Evolutionary conservation across 1,140 invertebrate species (phyloP).

Genomic region (Drosophila malerkotliana): DNA sequence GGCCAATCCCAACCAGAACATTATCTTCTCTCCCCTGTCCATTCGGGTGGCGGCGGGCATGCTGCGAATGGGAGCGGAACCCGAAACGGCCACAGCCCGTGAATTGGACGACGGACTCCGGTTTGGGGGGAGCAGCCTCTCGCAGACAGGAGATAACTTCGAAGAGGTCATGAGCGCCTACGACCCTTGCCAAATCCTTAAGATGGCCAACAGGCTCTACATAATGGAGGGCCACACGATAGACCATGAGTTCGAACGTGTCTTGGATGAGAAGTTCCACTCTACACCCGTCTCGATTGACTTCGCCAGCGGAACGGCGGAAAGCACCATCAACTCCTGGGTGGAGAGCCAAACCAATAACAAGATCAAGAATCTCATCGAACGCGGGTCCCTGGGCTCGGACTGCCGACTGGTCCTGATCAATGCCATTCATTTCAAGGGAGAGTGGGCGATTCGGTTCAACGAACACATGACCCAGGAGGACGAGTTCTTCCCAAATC

Average conservation of each 20-base stretch:
- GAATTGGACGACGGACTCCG: slow-evolving; percentile 84
- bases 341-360: slow-evolving; percentile 89
- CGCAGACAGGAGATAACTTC: slow-evolving; percentile 47
- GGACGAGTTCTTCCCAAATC: slow-evolving; percentile 78
- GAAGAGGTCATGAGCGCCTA: slow-evolving; percentile 61
- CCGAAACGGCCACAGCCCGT: slow-evolving; percentile 84
- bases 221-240: slow-evolving; percentile 84
- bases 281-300: slow-evolving; percentile 85
- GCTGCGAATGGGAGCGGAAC: slow-evolving; percentile 84
- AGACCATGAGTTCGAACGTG: slow-evolving; percentile 76
- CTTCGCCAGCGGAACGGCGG: slow-evolving; percentile 83
- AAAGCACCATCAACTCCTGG: slow-evolving; percentile 88
- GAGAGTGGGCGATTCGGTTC: slow-evolving; percentile 84
- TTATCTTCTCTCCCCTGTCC: slow-evolving; percentile 84
- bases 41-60: slow-evolving; percentile 81
- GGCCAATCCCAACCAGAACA: slow-evolving; percentile 55
- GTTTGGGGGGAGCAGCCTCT: slow-evolving; percentile 39
- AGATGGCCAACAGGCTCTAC: slow-evolving; percentile 88
- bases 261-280: slow-evolving; percentile 77
- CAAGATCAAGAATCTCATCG: slow-evolving; percentile 89
- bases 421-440: slow-evolving; percentile 95
- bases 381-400: slow-evolving; percentile 84
- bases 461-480: slow-evolving; percentile 67
- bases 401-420: slow-evolving; percentile 88
- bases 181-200: slow-evolving; percentile 77